These are phyloP conservation scores for Eriosoma lanigerum DNA, from an alignment of 1,140 invertebrate genomes.

Conservation along the genomic window DNA sequence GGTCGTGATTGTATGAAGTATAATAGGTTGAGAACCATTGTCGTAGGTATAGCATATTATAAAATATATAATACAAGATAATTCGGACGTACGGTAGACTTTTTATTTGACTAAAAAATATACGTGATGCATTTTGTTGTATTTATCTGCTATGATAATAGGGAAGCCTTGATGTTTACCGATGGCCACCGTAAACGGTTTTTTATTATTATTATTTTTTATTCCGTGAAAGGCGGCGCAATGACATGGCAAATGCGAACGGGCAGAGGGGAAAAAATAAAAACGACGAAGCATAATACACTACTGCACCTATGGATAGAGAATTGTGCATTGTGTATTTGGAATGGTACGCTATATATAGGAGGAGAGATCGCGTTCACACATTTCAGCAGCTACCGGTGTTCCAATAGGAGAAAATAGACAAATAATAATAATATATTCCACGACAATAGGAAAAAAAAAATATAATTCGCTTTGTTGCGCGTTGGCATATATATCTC, in stretches of 20 bases:
- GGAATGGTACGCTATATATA: not conserved
- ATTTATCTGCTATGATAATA: not conserved
- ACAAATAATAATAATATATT: constrained; percentile 1
- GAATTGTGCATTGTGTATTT: constrained; percentile 18
- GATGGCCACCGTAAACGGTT: constrained; percentile 51
- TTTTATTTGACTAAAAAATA: no score
- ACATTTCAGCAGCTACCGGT: constrained; percentile 39
- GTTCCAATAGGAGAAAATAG: not conserved
- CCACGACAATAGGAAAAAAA: not conserved
- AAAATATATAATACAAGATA: constrained; percentile 5
- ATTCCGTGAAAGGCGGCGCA: constrained; percentile 35
- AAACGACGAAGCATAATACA: not conserved
- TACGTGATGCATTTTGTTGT: no score
- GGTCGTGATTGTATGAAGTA: no score
- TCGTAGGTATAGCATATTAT: no score
- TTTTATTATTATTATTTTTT: constrained; percentile 22
- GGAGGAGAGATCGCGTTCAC: constrained; percentile 40
- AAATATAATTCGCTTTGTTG: constrained; percentile 32
- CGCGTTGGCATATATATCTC: not conserved
- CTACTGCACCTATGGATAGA: not conserved
- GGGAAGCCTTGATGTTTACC: constrained; percentile 48
- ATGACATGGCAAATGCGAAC: constrained; percentile 33
- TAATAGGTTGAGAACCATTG: no score
- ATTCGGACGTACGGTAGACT: not conserved
- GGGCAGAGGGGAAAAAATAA: not conserved